Evolutionary conservation across 92 coral and sea anemone genomes (phyloP).

Genomic region (Paramuricea clavata): DNA sequence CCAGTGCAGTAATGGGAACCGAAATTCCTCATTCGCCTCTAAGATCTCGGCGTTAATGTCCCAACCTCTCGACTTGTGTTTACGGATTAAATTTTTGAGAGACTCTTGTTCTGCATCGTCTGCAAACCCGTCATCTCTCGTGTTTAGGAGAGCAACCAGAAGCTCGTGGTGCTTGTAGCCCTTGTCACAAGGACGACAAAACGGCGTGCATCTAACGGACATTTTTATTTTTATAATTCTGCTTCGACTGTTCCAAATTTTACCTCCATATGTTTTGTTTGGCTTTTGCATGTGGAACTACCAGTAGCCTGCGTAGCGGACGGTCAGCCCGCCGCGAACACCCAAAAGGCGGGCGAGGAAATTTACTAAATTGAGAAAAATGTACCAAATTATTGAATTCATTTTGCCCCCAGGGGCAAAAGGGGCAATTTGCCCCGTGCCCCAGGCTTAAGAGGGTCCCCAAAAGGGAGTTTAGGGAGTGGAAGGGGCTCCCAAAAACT

Average conservation of each 20-base stretch:
- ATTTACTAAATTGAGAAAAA: too few species aligned
- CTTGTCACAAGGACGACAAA: slow-evolving; percentile 77
- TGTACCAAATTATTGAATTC: too few species aligned
- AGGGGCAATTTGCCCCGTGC: too few species aligned
- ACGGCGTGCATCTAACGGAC: slow-evolving; percentile 74
- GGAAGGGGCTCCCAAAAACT: too few species aligned
- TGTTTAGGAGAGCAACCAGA: slow-evolving; percentile 69
- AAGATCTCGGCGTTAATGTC: slow-evolving; percentile 72
- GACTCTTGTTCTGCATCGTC: slow-evolving; percentile 33
- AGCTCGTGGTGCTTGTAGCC: slow-evolving; percentile 80
- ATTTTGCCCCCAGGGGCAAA: too few species aligned
- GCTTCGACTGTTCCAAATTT: background rate
- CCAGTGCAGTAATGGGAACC: slow-evolving; percentile 92
- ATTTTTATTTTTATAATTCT: background rate
- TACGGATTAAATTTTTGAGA: slow-evolving; percentile 60
- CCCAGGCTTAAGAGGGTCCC: too few species aligned
- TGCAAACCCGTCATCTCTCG: slow-evolving; percentile 45
- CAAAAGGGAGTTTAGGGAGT: too few species aligned
- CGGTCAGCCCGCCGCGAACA: too few species aligned
- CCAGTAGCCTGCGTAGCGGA: too few species aligned
- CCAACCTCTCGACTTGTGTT: slow-evolving; percentile 76
- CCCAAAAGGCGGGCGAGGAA: too few species aligned
- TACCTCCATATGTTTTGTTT: background rate
- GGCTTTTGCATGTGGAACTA: background rate
- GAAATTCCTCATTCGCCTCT: slow-evolving; percentile 73